Evolutionary conservation across 2,797 vertebrate genomes (phyloP).

Genomic region (Tamandua tetradactyla): DNA sequence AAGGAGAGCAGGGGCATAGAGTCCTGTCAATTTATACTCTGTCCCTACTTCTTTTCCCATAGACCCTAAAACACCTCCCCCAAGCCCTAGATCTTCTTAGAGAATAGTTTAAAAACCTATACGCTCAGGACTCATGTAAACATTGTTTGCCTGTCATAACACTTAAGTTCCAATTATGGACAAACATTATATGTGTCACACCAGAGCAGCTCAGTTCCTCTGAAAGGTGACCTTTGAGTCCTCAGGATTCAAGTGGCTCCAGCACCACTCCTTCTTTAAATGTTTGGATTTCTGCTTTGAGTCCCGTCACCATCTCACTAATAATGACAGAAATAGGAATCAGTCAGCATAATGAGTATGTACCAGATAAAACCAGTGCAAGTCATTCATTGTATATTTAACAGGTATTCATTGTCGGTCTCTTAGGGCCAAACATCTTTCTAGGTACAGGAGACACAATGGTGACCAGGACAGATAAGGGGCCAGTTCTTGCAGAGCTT

Average conservation of each 20-base stretch:
- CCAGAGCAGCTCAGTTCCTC: background rate
- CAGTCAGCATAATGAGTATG: background rate
- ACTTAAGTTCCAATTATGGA: background rate
- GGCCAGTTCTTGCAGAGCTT: background rate
- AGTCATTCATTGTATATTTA: background rate
- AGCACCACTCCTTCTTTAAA: background rate
- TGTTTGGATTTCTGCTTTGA: background rate
- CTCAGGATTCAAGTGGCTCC: background rate
- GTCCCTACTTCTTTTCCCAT: background rate
- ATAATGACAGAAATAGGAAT: background rate
- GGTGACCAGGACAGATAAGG: background rate
- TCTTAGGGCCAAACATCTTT: background rate
- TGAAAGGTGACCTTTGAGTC: background rate
- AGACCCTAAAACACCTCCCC: background rate
- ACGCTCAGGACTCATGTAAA: background rate
- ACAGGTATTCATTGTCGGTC: accelerated
- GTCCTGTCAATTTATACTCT: background rate
- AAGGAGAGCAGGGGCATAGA: background rate
- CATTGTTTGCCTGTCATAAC: background rate
- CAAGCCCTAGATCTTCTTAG: background rate
- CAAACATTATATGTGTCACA: background rate
- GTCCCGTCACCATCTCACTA: background rate
- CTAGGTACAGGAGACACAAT: too few relatives aligned
- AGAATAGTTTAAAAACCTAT: background rate
- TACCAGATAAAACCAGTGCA: background rate